Evolutionary conservation across 2,113 vertebrate genomes (phyloP).

Genomic region (Ctenodactylus gundi): DNA sequence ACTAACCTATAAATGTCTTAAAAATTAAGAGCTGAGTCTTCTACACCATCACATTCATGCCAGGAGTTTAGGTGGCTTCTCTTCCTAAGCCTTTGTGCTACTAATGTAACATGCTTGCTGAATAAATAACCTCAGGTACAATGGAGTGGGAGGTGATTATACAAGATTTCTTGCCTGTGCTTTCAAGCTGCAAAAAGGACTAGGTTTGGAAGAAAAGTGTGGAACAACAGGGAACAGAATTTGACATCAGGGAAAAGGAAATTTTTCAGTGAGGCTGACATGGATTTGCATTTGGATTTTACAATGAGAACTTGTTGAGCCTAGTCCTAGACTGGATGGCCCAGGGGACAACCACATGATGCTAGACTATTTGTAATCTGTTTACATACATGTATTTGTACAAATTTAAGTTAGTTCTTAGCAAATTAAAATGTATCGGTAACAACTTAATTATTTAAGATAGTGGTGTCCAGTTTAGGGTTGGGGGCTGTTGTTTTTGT

Average conservation of each 20-base stretch:
- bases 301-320: not conserved
- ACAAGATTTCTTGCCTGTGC: not conserved
- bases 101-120: not conserved
- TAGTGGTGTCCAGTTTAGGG: not conserved
- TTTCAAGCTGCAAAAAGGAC: not conserved
- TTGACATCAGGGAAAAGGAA: not conserved
- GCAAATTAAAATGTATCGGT: not conserved
- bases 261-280: not conserved
- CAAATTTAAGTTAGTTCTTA: conserved; percentile 19
- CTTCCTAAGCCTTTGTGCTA: not conserved
- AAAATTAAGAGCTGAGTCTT: not conserved
- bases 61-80: not conserved
- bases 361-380: not conserved
- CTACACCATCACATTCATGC: not conserved
- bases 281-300: not conserved
- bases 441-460: not conserved
- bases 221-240: not conserved
- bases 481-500: not conserved
- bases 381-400: not conserved
- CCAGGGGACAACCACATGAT: not conserved
- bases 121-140: too few species aligned
- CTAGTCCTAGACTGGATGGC: not conserved
- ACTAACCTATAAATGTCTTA: not conserved
- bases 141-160: not conserved
- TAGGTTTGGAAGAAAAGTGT: not conserved